Evolutionary conservation across 2,113 vertebrate species (phyloP).

Genomic region (Megaleporinus macrocephalus): DNA sequence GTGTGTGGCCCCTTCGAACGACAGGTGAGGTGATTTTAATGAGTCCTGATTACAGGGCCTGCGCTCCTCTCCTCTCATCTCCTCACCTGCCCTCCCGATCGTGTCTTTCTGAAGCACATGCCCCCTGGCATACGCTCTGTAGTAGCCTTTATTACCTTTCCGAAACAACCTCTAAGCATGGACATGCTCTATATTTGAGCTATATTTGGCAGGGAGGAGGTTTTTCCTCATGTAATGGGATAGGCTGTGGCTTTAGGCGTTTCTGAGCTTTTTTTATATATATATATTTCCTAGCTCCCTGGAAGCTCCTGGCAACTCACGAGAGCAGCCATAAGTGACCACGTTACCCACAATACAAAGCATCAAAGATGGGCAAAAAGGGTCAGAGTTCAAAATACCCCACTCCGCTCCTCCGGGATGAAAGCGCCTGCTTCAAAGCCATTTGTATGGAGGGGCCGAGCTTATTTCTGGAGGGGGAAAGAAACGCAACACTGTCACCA

Average conservation of each 20-base stretch:
- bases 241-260: constrained; percentile 20
- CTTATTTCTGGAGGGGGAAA: constrained; percentile 55
- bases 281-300: constrained; percentile 7
- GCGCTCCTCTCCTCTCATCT: constrained; percentile 7
- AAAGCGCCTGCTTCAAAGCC: constrained; percentile 60
- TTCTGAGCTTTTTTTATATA: constrained; percentile 19
- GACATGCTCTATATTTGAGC: constrained; percentile 1
- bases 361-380: constrained; percentile 54
- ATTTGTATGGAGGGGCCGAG: constrained; percentile 42
- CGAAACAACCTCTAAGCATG: neutral
- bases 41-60: constrained; percentile 50
- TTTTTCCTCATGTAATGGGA: constrained; percentile 14
- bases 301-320: constrained; percentile 21
- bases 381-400: constrained; percentile 52
- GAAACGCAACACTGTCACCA: constrained; percentile 51
- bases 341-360: constrained; percentile 52
- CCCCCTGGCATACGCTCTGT: constrained; percentile 17
- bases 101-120: constrained; percentile 20
- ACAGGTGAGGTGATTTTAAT: constrained; percentile 54
- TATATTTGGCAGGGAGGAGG: constrained; percentile 6
- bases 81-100: constrained; percentile 12
- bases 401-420: constrained; percentile 51
- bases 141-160: constrained; percentile 34
- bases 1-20: constrained; percentile 26
- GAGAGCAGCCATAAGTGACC: constrained; percentile 34